Evolutionary conservation across 2,797 vertebrate species (phyloP), one percentile per base, ranked within the genome.

Genomic region (Sciaenops ocellatus): DNA sequence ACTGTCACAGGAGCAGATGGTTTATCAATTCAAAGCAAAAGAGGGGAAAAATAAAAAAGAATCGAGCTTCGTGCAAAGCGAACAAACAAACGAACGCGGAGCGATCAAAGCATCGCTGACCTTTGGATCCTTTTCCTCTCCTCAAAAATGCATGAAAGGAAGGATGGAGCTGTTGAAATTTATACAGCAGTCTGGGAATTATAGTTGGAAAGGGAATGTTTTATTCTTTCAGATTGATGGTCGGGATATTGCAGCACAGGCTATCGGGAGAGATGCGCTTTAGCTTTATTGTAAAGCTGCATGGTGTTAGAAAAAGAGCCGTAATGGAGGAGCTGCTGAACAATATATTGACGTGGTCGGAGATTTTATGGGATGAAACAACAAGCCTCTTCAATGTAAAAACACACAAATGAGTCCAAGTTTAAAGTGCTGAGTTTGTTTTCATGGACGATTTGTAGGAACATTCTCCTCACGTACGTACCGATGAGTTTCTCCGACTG

Each of bases 1-100:
- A 77, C 81, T 85, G 88, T 89, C 87, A 85, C 44, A 59, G 78
- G 84, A 93, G 75, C 91, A 92, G 90, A 92, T 93, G 92, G 87
- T 90, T 90, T 76, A 87, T 85, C 86, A 87, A 86, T 65, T 90
- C 83, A 75, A 65, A 80, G 79, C 30, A 46, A 82, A 87, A 82
- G 44, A 47, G 24, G 24, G 15, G n/a, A 50, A 48, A 54, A 67
- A 79, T 71, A 82, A 3, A 57, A 51, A 47, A 76, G 65, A 79
- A 42, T 44, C 30, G 9, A 61, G 64, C 76, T 57, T 79, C 74
- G 74, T 30, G 50, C 42, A 72, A 74, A 76, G 69, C 61, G 75
- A 80, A 48, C 50, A 73, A 63, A 80, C 67, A 75, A 85, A 77
- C 66, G 76, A 75, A 80, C 46, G 8, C 28, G 16, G 56, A 73